A percentile compares a stretch with the other conserved stretches of the same genome.
Conservation (phyloP, 2,797 vertebrate genomes). For the Loriculus beryllinus region DNA sequence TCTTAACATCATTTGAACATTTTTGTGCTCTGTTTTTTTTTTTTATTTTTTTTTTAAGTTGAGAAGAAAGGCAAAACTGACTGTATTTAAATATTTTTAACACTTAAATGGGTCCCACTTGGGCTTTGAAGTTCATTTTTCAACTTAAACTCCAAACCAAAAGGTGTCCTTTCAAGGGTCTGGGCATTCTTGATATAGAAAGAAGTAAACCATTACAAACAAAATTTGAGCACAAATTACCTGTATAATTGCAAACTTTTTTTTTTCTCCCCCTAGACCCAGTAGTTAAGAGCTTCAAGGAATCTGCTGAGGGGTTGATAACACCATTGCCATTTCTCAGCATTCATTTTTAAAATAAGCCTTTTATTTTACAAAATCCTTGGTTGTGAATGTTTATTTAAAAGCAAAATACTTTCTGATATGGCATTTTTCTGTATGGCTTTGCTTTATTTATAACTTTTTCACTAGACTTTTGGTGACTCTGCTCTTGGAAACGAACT, state of each 20-base stretch:
- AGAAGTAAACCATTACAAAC: not conserved
- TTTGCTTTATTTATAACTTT: not conserved
- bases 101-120: constrained; percentile 13
- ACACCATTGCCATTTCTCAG: not conserved
- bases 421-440: not conserved
- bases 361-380: not conserved
- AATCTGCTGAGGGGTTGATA: not conserved
- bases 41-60: not conserved
- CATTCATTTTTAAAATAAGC: not conserved
- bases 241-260: not conserved
- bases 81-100: constrained; percentile 40
- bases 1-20: constrained; percentile 28
- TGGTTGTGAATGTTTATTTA: not conserved
- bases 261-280: not conserved
- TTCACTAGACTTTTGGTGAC: not conserved
- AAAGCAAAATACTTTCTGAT: not conserved
- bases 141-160: constrained; percentile 35
- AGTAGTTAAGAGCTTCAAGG: not conserved
- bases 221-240: not conserved
- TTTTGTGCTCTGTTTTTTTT: constrained; percentile 13
- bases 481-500: not conserved
- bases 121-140: constrained; percentile 50
- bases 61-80: constrained; percentile 26
- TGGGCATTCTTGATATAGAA: not conserved
- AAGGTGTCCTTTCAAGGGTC: constrained; percentile 35